Evolutionary conservation across 2,888 invertebrate species (phyloP).

Genomic region (Chelonus formosanus): DNA sequence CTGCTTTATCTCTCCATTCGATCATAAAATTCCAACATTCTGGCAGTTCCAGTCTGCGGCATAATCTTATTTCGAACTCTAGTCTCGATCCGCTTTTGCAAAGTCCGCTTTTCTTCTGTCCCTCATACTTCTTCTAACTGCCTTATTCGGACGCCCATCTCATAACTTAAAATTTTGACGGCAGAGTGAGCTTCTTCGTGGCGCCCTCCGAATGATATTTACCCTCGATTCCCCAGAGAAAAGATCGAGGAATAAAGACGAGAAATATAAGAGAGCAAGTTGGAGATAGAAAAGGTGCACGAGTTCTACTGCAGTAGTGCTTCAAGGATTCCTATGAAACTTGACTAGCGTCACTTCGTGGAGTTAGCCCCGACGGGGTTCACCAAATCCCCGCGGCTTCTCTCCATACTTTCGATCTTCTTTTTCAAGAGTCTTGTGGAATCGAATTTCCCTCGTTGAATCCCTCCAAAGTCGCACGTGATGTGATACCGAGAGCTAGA

Average conservation of each 20-base stretch:
- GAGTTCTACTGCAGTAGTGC: not conserved
- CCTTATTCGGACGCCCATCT: conserved; percentile 26
- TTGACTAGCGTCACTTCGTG: conserved; percentile 28
- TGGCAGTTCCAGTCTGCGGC: conserved; percentile 45
- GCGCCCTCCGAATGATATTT: conserved; percentile 28
- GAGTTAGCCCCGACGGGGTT: conserved; percentile 31
- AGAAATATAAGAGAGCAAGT: conserved; percentile 10
- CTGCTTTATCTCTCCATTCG: conserved; percentile 1
- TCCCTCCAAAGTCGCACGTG: conserved; percentile 23
- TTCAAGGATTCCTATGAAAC: conserved; percentile 32
- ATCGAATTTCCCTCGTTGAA: conserved; percentile 24
- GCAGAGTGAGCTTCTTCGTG: conserved; percentile 21
- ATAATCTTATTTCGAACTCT: conserved; percentile 52
- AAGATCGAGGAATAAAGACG: conserved; percentile 4
- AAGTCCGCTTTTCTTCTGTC: not conserved
- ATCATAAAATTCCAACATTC: conserved; percentile 15
- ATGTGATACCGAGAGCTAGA: conserved; percentile 5
- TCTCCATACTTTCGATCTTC: conserved; percentile 21
- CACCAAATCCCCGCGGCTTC: conserved; percentile 34
- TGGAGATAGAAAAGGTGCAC: conserved; percentile 14
- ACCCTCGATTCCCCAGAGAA: conserved; percentile 24
- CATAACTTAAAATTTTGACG: conserved; percentile 33
- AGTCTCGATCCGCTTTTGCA: conserved; percentile 7
- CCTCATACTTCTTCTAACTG: conserved; percentile 10
- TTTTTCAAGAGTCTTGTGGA: conserved; percentile 15